These are phyloP conservation scores for Carpatolechia fugitivella DNA, from an alignment of 2,888 invertebrate genomes.

Conservation along the genomic window DNA sequence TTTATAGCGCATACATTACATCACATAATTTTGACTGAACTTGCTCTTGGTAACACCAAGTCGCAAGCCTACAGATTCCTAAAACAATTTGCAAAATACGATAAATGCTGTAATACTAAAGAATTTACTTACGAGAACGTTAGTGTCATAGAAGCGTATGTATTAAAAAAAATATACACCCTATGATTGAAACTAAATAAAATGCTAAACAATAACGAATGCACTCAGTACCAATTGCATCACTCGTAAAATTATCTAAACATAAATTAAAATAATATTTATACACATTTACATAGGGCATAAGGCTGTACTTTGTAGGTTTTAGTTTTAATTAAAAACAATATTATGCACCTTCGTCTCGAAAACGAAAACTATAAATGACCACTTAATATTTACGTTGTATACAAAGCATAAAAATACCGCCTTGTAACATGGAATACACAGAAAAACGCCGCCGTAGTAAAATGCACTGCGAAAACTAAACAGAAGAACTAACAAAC, in stretches of 20 bases:
- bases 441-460: background rate
- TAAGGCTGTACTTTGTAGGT: constrained; percentile 25
- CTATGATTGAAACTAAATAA: constrained; percentile 41
- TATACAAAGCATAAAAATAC: background rate
- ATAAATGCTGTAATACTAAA: constrained; percentile 5
- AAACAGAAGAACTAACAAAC: background rate
- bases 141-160: constrained; percentile 3
- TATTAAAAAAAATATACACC: constrained; percentile 7
- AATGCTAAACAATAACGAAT: constrained; percentile 47
- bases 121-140: background rate
- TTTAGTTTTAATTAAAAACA: background rate
- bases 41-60: constrained; percentile 27
- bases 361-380: background rate
- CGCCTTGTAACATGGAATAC: background rate
- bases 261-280: constrained; percentile 64
- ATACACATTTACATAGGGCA: constrained; percentile 66
- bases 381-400: background rate
- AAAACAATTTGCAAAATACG: background rate
- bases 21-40: constrained; percentile 58
- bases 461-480: background rate
- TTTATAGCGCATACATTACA: constrained; percentile 48
- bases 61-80: constrained; percentile 2
- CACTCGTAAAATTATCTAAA: constrained; percentile 52
- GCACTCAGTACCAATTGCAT: constrained; percentile 60
- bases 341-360: background rate